Evolutionary conservation across 2,888 invertebrate species (phyloP), one percentile per base, ranked within the genome.

Genomic region (Thera obeliscata): DNA sequence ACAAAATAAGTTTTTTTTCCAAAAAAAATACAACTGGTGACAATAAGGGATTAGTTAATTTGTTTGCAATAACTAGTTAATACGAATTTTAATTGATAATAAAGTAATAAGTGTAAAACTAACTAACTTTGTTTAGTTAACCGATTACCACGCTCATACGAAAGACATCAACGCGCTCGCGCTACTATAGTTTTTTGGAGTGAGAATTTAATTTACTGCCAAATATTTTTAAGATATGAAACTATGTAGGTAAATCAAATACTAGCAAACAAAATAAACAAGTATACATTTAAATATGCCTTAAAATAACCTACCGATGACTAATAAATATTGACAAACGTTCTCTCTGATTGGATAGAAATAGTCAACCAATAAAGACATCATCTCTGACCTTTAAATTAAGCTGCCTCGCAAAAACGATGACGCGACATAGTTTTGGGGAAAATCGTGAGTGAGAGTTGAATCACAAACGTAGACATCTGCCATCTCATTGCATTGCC

Each of bases 361-460:
- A 41, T 9, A 3, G 9, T 63, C 22, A 49, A 63, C 33, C 41
- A n/a, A 48, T 38, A 58, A 8, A 55, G 38, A 9, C 2, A 54
- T 48, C 33, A 41, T 46, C n/a, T 54, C n/a, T 54, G 58, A 49
- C 72, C 66, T 67, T 65, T 38, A 58, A 48, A 62, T 67, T 62
- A 33, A 59, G 56, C 50, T 46, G 9, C 12, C 35, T 56, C 57
- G 57, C n/a, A 59, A 59, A 55, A 62, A 69, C 12, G n/a, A 63
- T 69, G 69, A 69, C 59, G 56, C 49, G 61, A 56, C 63, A 57
- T 11, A 64, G 49, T 62, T 67, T 73, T 70, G 3, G 74, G 75
- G 61, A 76, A 79, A 76, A 72, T 75, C 79, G 76, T 78, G 78
- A 79, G 79, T 74, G 80, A 81, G 78, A 79, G 80, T 76, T 73